Evolutionary conservation across 2,888 invertebrate genomes (phyloP).

Genomic region (Andrena marginata): DNA sequence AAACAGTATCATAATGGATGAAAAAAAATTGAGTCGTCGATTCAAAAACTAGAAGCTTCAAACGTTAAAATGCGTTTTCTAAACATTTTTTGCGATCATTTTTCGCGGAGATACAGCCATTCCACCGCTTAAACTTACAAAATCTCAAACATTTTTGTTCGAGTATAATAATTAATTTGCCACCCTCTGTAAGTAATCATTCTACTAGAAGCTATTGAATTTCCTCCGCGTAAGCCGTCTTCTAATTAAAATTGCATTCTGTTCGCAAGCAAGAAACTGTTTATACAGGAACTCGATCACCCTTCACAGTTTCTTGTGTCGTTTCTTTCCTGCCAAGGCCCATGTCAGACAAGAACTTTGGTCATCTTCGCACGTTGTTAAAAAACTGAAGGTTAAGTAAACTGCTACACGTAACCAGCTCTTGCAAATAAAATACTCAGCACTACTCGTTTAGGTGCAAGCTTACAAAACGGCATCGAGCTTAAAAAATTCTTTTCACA

Average conservation of each 20-base stretch:
- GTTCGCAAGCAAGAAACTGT: not conserved
- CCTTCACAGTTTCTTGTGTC: not conserved
- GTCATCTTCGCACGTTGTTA: not conserved
- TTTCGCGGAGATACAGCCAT: too few relatives aligned
- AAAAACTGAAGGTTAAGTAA: constrained; percentile 34
- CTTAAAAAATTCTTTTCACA: not conserved
- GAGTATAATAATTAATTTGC: too few relatives aligned
- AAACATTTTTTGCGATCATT: too few relatives aligned
- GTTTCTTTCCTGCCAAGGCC: not conserved
- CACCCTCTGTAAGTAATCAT: too few relatives aligned
- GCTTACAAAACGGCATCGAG: not conserved
- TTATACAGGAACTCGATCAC: not conserved
- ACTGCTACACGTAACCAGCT: not conserved
- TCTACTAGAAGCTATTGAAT: too few relatives aligned
- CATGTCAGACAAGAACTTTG: not conserved
- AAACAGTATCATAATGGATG: too few relatives aligned
- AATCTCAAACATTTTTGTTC: too few relatives aligned
- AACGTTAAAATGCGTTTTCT: too few relatives aligned
- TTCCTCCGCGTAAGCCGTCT: not conserved
- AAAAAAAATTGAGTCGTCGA: too few relatives aligned
- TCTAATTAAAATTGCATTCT: not conserved
- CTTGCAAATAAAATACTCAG: not conserved
- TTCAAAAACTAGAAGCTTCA: too few relatives aligned
- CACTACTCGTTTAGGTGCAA: not conserved
- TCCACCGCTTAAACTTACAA: too few relatives aligned